Percentiles rank a stretch among this genome's conserved stretches.
phyloP scores from a whole-genome alignment of 1,140 invertebrate species.

The Drosophila orena region DNA sequence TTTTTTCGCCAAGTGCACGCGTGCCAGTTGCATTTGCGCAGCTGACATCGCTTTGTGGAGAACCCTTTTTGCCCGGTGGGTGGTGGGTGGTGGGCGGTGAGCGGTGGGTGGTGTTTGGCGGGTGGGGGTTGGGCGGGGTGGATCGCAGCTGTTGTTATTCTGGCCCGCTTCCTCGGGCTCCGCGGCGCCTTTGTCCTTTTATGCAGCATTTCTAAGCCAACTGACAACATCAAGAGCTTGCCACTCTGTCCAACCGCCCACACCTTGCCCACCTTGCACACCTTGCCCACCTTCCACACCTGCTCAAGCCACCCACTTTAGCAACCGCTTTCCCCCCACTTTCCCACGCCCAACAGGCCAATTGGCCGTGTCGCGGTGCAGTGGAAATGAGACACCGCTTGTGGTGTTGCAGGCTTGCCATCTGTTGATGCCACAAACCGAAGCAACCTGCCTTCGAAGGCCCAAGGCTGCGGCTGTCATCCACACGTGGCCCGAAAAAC shows the following conservation, averaged over 20 bases:
- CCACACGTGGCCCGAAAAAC: constrained; percentile 7
- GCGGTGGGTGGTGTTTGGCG: not conserved
- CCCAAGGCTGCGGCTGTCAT: constrained; percentile 25
- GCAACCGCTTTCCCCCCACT: too few species aligned
- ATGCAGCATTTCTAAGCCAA: constrained; percentile 58
- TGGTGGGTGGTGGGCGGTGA: not conserved
- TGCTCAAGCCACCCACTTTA: not conserved
- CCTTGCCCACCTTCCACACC: constrained; percentile 6
- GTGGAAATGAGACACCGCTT: constrained; percentile 52
- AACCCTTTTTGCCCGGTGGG: constrained; percentile 8
- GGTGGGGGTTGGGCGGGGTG: not conserved
- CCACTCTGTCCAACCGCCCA: not conserved
- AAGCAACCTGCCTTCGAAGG: too few species aligned
- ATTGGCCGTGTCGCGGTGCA: constrained; percentile 34
- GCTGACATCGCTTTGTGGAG: constrained; percentile 44
- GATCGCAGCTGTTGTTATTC: constrained; percentile 20
- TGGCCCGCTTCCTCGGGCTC: constrained; percentile 22
- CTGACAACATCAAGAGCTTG: constrained; percentile 52
- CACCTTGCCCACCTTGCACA: not conserved
- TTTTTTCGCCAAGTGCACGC: constrained; percentile 7
- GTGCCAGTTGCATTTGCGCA: constrained; percentile 44
- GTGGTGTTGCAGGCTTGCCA: constrained; percentile 19
- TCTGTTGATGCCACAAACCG: constrained; percentile 33
- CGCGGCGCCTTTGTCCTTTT: constrained; percentile 40
- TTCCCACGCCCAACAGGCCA: constrained; percentile 1